Evolutionary conservation across 2,797 vertebrate species (phyloP).

Genomic region (Corythornis leucogaster): DNA sequence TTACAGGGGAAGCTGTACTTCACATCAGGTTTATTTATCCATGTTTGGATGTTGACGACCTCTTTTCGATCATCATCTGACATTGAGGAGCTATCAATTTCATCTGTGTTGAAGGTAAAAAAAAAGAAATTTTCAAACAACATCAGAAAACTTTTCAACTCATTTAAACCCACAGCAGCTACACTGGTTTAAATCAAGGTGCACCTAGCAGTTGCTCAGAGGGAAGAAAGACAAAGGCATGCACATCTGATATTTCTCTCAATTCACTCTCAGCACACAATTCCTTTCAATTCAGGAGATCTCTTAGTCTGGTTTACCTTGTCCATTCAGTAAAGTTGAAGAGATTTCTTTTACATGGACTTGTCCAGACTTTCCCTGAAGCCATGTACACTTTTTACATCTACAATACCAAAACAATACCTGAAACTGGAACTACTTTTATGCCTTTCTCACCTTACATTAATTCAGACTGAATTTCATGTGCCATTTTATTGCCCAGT

Average conservation of each 20-base stretch:
- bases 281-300: neutral
- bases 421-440: neutral
- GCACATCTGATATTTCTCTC: neutral
- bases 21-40: conserved; percentile 97
- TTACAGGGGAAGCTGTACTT: conserved; percentile 96
- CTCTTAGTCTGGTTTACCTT: neutral
- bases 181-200: neutral
- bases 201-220: neutral
- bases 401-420: neutral
- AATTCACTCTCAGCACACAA: neutral
- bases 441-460: neutral
- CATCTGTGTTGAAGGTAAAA: conserved; percentile 80
- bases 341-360: neutral
- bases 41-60: conserved; percentile 96
- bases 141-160: neutral
- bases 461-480: neutral
- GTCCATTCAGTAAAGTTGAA: neutral
- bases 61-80: conserved; percentile 98
- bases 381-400: neutral
- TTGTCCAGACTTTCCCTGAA: neutral
- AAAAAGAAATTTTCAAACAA: neutral
- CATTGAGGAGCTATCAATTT: conserved; percentile 98
- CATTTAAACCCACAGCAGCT: neutral
- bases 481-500: neutral
- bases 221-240: neutral